These are phyloP conservation scores for Drosophila setosimentum DNA, from an alignment of 2,888 invertebrate genomes.

Conservation along the genomic window DNA sequence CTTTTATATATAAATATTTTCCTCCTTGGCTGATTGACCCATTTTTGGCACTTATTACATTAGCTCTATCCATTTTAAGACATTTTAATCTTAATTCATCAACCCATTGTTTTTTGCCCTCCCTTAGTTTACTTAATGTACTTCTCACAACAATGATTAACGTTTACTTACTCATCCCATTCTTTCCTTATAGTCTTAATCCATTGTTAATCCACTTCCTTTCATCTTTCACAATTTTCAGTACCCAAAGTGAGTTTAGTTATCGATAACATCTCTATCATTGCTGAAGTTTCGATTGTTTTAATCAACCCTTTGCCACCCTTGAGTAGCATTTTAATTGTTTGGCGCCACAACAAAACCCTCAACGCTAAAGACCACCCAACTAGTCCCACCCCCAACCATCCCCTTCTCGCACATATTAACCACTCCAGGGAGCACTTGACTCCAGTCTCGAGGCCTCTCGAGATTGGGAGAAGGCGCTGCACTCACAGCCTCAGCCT, in stretches of 20 bases:
- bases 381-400: constrained; percentile 4
- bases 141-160: not conserved
- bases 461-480: constrained; percentile 51
- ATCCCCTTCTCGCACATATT: constrained; percentile 3
- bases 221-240: not conserved
- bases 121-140: not conserved
- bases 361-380: constrained; percentile 43
- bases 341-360: constrained; percentile 45
- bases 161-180: not conserved
- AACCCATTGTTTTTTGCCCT: not conserved
- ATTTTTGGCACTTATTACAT: not conserved
- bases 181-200: not conserved
- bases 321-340: constrained; percentile 19
- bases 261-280: constrained; percentile 14
- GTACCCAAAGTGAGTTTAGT: constrained; percentile 2
- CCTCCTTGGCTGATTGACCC: not conserved
- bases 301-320: constrained; percentile 15
- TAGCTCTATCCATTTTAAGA: not conserved
- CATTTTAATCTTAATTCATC: not conserved
- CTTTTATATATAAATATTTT: not conserved
- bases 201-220: not conserved
- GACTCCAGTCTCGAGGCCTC: constrained; percentile 54
- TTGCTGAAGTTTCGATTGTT: constrained; percentile 3
- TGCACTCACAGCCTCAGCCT: constrained; percentile 53
- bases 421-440: constrained; percentile 52